Base-by-base conservation (phyloP, 2,888 invertebrate genomes). In the Serripes groenlandicus region DNA sequence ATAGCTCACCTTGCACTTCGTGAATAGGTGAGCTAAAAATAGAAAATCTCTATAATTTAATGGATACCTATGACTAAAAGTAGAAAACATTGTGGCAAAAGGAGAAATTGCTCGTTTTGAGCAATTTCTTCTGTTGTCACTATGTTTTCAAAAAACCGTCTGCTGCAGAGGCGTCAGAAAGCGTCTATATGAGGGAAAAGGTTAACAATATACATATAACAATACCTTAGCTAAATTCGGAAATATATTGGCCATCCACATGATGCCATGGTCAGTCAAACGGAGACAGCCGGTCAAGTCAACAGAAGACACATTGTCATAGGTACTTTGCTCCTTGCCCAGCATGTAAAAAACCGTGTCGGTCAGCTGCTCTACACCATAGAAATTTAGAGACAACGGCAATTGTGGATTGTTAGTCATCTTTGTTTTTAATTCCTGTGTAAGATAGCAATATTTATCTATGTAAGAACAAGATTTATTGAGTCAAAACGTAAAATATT, bases 261-360 rank as follows among this genome's bases (percentile, higher is more conserved):
- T 72, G 34, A 88, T 11, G 0, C 83, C 88, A 35, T 66, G 62
- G 62, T 89, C 86, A 52, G 88, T 88, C 0, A 89, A 37, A 32
- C 86, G 64, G n/a, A 68, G 70, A 74, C 89, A 89, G n/a, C 85
- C 88, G n/a, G 75, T 78, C 15, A 89, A 58, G 34, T 86, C 74
- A 0, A 89, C 56, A 1, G 18, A 74, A 15, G 37, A 68, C 34
- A 89, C 81, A 23, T 77, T 75, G 15, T 52, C 58, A 52, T 74
- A 80, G 0, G 58, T 35, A n/a, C 60, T 71, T 28, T 66, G 58
- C 7, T 74, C 62, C 2, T 73, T 73, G 15, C 66, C 35, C 34
- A 89, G 54, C 18, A 62, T 54, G 42, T 76, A 85, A 62, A 89
- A 82, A 18, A 80, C 80, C 7, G 81, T 37, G 64, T 89, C 89